Base-by-base conservation (phyloP, 2,888 invertebrate species). In the Brenthis daphne region DNA sequence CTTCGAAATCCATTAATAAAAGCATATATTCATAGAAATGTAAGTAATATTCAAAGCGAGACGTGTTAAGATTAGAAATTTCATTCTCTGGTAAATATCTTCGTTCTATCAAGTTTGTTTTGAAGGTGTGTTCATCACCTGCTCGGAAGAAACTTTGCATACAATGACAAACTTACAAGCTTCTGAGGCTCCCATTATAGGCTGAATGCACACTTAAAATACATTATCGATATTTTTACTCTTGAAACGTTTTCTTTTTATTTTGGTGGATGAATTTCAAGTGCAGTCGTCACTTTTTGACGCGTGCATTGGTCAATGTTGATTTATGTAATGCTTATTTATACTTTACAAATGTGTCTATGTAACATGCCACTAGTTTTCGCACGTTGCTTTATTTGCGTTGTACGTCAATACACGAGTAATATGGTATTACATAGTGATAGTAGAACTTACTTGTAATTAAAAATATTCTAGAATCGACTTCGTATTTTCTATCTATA, bases 101-200 rank as follows among this genome's bases (percentile, higher is more conserved):
- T 48, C 29, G 60, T 50, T 50, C 37, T 67, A 67, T 63, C 60
- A 56, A 63, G 56, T 63, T 63, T 63, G 63, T 75, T 76, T 75
- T 74, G 72, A 77, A 77, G 73, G 75, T 74, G 74, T 71, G 67
- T 76, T 74, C 76, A 77, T 82, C 83, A 79, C 85, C 84, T 85
- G 85, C 79, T 82, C 80, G 75, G 83, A 79, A 81, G 79, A 71
- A 74, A 77, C 81, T 90, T 89, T 88, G 89, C 90, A 90, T 90
- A 90, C 89, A 90, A 90, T 90, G 88, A 89, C 85, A 81, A 80
- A 74, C 80, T 77, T 82, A 85, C 85, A 81, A 83, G 85, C 87
- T 84, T 78, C 87, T 74, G 81, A 72, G 74, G 70, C 73, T 68
- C 75, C 70, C 71, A 61, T 74, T 73, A 75, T 76, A 73, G 73